Evolutionary conservation across 2,888 invertebrate species (phyloP), one percentile per base, ranked within the genome.

Genomic region (Xanthorhoe spadicearia): DNA sequence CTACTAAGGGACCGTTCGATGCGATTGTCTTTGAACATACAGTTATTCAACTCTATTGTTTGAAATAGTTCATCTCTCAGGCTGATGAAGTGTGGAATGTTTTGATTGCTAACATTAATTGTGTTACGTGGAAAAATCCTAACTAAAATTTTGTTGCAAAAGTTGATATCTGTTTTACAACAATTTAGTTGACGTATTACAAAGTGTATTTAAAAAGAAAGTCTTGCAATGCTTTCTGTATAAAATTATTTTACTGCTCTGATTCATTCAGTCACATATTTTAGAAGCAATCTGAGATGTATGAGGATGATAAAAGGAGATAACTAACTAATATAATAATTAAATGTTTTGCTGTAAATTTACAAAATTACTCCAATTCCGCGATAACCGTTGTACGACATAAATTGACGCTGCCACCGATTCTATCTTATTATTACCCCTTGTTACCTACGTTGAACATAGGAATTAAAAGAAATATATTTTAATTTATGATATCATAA

Each of bases 11-110:
- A 73, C 74, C 73, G 77, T 74, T 77, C 64, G 69, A 60, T 59
- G 55, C 50, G 64, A 77, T 77, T 74, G 78, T 79, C 77, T 78
- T 77, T 75, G 54, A 71, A 53, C 72, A 59, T 72, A 70, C 73
- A 70, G 73, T 83, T 81, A 76, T 70, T 70, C 76, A 74, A 78
- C 71, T 61, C 63, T 50, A 68, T 72, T 70, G 67, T 64, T 15
- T 58, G 3, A 63, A 46, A 18, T 10, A 51, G 43, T 1, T 23
- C 19, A 18, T 71, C 67, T 64, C 68, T 38, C 66, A 63, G 62
- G 50, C 50, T 17, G 35, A 46, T 52, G 62, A 55, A 58, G 50
- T 18, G 23, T 53, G 28, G 13, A 52, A 55, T 54, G 18, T 6
- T n/a, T 18, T 15, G 60, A 17, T 51, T 59, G 54, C 35, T 23